A percentile compares a stretch with the other conserved stretches of the same genome.
phyloP scores from a whole-genome alignment of 2,888 invertebrate species.

The Heteropelma amictum region DNA sequence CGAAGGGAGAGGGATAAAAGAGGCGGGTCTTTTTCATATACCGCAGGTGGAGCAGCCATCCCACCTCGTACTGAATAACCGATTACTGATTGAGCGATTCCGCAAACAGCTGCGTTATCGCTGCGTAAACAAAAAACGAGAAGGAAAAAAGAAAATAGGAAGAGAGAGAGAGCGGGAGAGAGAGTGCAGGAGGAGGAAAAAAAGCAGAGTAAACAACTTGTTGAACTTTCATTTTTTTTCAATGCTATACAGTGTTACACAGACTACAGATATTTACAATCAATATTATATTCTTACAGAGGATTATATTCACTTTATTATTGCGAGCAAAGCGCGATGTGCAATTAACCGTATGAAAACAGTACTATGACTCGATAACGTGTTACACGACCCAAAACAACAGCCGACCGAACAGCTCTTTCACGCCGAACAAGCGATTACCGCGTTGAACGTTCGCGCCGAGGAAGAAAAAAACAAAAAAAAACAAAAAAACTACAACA shows the following conservation, averaged over 20 bases:
- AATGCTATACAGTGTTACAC: slow-evolving; percentile 79
- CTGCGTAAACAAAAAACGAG: slow-evolving; percentile 51
- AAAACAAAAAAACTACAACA: too few species aligned
- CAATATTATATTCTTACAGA: slow-evolving; percentile 79
- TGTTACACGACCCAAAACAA: not conserved
- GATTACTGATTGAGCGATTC: slow-evolving; percentile 60
- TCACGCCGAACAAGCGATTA: too few species aligned
- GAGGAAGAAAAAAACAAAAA: too few species aligned
- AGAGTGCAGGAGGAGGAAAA: slow-evolving; percentile 54
- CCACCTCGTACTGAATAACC: slow-evolving; percentile 76
- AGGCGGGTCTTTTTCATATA: slow-evolving; percentile 63
- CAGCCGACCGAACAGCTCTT: too few species aligned
- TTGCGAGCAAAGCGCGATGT: slow-evolving; percentile 74
- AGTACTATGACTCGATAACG: slow-evolving; percentile 56
- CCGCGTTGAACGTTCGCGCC: too few species aligned
- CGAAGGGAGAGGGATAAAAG: slow-evolving; percentile 36
- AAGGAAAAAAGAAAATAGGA: slow-evolving; percentile 54
- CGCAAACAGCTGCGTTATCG: slow-evolving; percentile 70
- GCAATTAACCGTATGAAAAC: slow-evolving; percentile 66
- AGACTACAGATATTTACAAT: slow-evolving; percentile 78
- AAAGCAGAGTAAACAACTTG: slow-evolving; percentile 69
- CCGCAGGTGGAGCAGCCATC: slow-evolving; percentile 77
- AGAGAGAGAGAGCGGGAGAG: slow-evolving; percentile 52
- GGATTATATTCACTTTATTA: slow-evolving; percentile 78
- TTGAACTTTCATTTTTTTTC: slow-evolving; percentile 75